Conservation (phyloP, 2,888 invertebrate species). For the Aspidiotus rigidus region DNA sequence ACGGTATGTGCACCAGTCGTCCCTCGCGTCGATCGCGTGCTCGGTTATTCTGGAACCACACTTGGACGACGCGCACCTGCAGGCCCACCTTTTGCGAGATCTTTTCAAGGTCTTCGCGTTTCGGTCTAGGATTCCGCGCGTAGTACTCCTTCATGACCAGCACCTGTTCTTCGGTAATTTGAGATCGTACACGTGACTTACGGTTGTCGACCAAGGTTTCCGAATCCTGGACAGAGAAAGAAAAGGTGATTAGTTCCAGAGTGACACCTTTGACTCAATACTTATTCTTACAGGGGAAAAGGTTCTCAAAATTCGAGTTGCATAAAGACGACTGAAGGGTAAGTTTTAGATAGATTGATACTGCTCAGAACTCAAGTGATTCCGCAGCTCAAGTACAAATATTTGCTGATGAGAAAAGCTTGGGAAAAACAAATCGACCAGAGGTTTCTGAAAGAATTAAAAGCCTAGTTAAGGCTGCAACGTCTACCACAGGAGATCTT, state of each 20-base stretch:
- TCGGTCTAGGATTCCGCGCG: conserved; percentile 80
- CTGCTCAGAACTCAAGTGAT: too few species aligned
- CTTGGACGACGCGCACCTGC: conserved; percentile 68
- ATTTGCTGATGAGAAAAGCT: too few species aligned
- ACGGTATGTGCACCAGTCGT: conserved; percentile 46
- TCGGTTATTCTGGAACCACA: conserved; percentile 94
- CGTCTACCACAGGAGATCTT: too few species aligned
- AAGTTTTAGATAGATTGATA: too few species aligned
- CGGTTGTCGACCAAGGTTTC: conserved; percentile 38
- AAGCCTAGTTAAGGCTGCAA: too few species aligned
- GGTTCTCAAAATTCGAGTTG: too few species aligned
- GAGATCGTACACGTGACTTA: conserved; percentile 79
- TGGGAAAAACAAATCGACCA: too few species aligned
- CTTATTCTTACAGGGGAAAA: too few species aligned
- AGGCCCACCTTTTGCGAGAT: conserved; percentile 66
- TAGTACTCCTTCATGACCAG: conserved; percentile 81
- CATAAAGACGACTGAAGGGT: too few species aligned
- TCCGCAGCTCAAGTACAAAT: too few species aligned
- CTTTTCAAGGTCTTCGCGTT: conserved; percentile 82
- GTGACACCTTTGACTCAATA: neutral
- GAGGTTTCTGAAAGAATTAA: too few species aligned
- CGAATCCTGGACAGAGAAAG: conserved; percentile 12
- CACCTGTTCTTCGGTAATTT: conserved; percentile 90
- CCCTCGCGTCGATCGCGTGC: conserved; percentile 74
- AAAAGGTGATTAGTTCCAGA: neutral